Evolutionary conservation across 1,140 invertebrate species (phyloP), one percentile per base, ranked within the genome.

Genomic region (Meloidogyne hapla): DNA sequence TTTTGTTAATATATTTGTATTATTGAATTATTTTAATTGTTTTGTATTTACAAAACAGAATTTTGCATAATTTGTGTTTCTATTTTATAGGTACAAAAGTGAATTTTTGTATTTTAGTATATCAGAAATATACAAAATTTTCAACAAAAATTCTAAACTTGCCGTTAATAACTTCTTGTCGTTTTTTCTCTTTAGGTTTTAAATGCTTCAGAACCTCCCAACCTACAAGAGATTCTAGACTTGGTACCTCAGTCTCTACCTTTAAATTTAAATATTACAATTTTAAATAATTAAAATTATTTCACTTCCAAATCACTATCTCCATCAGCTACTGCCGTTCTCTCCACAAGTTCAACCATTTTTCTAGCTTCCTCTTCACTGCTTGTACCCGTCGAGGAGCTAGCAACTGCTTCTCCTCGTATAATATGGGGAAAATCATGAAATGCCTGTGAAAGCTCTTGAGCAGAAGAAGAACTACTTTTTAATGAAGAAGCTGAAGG

Each of bases 141-240:
- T n/a, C n/a, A n/a, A n/a, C n/a, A n/a, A 38, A 23, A 83, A 96
- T n/a, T n/a, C n/a, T n/a, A 56, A 56, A 56, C 48, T 56, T 56
- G n/a, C 94, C 94, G 88, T 98, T 97, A 76, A 98, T 94, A 85
- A 97, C 93, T 90, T 98, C 95, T 89, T 98, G 96, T 80, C 94
- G 90, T 88, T 97, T 97, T 88, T 93, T 92, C 88, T 94, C 92
- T 82, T 91, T 90, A 48, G 92, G 90, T 78, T 92, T 91, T 66
- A 94, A 89, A 69, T 90, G 89, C 21, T 90, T 88, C 9, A 94
- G 88, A 56, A 92, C 90, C 65, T 95, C 93, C 71, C 92, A 92
- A 10, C 93, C 90, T 28, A 97, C 91, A 70, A 86, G 45, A 40
- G 81, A 74, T 38, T 86, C 85, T 92, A 94, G 92, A 81, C 92